Evolutionary conservation across 2,888 invertebrate genomes (phyloP).

Genomic region (Agrotis ipsilon): DNA sequence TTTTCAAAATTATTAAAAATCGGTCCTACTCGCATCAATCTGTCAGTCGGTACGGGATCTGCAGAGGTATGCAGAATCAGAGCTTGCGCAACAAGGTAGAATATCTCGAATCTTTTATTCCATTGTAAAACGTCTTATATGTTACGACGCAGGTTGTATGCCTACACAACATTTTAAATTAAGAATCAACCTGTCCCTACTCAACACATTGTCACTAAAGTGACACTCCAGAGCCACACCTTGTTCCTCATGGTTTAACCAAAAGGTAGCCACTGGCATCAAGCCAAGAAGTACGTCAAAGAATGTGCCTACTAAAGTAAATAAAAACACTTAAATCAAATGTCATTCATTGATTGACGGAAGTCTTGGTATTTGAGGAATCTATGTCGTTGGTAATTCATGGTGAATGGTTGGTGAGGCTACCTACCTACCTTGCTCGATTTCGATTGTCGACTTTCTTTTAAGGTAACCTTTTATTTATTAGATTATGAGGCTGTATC

Average conservation of each 20-base stretch:
- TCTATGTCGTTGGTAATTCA: constrained; percentile 44
- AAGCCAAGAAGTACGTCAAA: constrained; percentile 42
- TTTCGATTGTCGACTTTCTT: constrained; percentile 3
- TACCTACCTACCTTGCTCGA: background rate
- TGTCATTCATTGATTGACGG: constrained; percentile 52
- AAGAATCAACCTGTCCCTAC: background rate
- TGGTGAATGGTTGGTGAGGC: constrained; percentile 7
- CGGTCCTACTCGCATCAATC: too few species aligned
- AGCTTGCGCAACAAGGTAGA: too few species aligned
- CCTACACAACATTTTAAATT: too few species aligned
- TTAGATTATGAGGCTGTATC: background rate
- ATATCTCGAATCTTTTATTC: too few species aligned
- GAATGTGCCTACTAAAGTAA: constrained; percentile 44
- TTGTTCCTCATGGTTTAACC: constrained; percentile 38
- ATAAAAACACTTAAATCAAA: constrained; percentile 60
- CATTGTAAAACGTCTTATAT: too few species aligned
- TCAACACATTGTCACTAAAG: background rate
- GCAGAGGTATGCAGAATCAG: too few species aligned
- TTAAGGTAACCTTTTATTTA: background rate
- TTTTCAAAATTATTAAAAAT: too few species aligned
- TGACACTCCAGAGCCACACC: background rate
- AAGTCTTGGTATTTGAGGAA: constrained; percentile 41
- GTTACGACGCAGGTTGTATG: too few species aligned
- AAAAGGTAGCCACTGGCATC: constrained; percentile 32
- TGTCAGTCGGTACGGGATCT: too few species aligned